Base-by-base conservation (phyloP, 2,113 vertebrate genomes). In the Atherinomorus stipes region DNA sequence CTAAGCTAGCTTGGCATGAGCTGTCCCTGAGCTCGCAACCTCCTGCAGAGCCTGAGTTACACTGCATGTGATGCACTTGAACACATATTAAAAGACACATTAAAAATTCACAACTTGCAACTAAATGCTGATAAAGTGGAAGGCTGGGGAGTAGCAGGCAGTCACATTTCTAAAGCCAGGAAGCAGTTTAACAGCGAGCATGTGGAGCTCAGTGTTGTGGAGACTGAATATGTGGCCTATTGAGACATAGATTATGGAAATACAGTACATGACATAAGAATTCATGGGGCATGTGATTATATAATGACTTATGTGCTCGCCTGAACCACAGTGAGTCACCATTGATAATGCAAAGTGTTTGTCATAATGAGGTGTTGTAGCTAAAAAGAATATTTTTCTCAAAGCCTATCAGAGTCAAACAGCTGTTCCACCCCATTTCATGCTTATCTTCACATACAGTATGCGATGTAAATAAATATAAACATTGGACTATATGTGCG, bases 321-420 rank as follows among this genome's bases (percentile, higher is more conserved):
- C 38, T 54, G 23, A 45, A 21, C 37, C 64, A 42, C 38, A 56
- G 51, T 13, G 22, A 34, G 45, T 47, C 61, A n/a, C 49, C 44
- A 57, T 2, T 12, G 31, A 69, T 54, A 45, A 64, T 44, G 13
- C 34, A 58, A 58, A 38, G 16, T 37, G 31, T 58, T 60, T 25
- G 23, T 6, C 26, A 59, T 58, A 49, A 49, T 60, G 19, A 34
- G 16, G 47, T 42, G 22, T 40, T 19, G 22, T 34, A 42, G 63
- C 51, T 65, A 65, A 65, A 53, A 53, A 18, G 63, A 65, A 5
- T 8, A 19, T 77, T 51, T 71, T 74, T 67, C 31, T 71, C 42
- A 23, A 12, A 64, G 10, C 26, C 18, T 42, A 64, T 73, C 77
- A 47, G 26, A 57, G 64, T 58, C 38, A n/a, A 22, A n/a, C 52